Percentiles rank a stretch among this genome's conserved stretches.
Evolutionary conservation across 2,113 vertebrate species (phyloP).

Genomic region (Crotophaga sulcirostris): DNA sequence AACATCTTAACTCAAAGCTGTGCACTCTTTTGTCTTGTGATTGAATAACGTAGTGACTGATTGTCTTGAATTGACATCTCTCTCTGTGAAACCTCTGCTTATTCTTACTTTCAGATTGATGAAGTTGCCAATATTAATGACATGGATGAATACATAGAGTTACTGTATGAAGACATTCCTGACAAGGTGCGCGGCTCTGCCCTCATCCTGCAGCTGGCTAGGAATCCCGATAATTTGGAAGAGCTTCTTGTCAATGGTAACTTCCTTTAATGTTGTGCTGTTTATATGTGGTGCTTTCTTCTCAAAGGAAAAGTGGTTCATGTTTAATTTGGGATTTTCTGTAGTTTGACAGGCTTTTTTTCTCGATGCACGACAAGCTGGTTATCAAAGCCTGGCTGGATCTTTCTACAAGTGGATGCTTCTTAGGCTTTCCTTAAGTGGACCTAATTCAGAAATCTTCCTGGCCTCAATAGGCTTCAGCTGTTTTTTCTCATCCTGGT

Average conservation of each 20-base stretch:
- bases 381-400: background rate
- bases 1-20: background rate
- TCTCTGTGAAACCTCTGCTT: background rate
- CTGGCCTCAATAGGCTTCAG: background rate
- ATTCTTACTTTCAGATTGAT: constrained; percentile 81
- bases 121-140: constrained; percentile 90
- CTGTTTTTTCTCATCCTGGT: background rate
- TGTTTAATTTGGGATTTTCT: background rate
- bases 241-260: constrained; percentile 87
- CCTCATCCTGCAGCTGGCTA: constrained; percentile 89
- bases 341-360: background rate
- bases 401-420: background rate
- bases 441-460: background rate
- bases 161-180: constrained; percentile 91
- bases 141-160: constrained; percentile 91
- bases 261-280: background rate
- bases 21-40: background rate
- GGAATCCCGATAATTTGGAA: constrained; percentile 91
- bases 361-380: background rate
- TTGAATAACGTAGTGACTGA: background rate
- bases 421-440: background rate
- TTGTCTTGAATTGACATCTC: background rate
- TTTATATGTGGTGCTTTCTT: background rate
- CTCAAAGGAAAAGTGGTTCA: background rate
- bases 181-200: constrained; percentile 91